Conservation (phyloP, 2,888 invertebrate species). For the Furcula furcula region DNA sequence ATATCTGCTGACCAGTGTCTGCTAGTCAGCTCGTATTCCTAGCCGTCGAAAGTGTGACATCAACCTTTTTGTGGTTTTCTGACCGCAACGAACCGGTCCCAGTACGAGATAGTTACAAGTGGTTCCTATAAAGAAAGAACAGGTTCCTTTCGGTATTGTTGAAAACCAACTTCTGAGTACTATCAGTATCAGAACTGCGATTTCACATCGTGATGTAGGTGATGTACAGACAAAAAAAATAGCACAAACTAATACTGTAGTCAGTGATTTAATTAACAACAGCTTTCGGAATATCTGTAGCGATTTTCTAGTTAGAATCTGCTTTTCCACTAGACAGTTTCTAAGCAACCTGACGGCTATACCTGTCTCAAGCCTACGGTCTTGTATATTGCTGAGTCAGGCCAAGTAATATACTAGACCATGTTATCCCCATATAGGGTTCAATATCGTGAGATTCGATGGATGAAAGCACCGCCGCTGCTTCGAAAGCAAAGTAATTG, state of each 20-base stretch:
- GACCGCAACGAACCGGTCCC: constrained; percentile 62
- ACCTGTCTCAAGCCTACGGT: not conserved
- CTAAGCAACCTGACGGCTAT: constrained; percentile 3
- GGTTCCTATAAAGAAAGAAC: constrained; percentile 61
- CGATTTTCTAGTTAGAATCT: constrained; percentile 6
- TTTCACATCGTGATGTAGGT: too few relatives aligned
- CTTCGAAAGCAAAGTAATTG: constrained; percentile 57
- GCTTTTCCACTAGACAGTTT: constrained; percentile 1
- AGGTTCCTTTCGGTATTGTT: constrained; percentile 58
- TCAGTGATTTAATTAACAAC: too few relatives aligned
- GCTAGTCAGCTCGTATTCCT: constrained; percentile 22
- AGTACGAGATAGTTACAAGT: constrained; percentile 61
- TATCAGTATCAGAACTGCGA: constrained; percentile 41
- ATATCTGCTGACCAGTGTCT: constrained; percentile 22
- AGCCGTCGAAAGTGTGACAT: constrained; percentile 53
- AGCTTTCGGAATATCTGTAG: constrained; percentile 4
- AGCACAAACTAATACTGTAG: too few relatives aligned
- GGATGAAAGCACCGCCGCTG: constrained; percentile 40
- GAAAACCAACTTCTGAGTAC: constrained; percentile 41
- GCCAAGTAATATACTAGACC: constrained; percentile 8
- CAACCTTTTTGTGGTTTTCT: constrained; percentile 56
- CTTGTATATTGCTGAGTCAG: not conserved
- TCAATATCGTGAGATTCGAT: constrained; percentile 33
- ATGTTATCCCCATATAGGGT: constrained; percentile 19
- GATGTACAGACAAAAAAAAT: too few relatives aligned